Evolutionary conservation across 2,113 vertebrate species (phyloP).

Genomic region (Patagioenas fasciata): DNA sequence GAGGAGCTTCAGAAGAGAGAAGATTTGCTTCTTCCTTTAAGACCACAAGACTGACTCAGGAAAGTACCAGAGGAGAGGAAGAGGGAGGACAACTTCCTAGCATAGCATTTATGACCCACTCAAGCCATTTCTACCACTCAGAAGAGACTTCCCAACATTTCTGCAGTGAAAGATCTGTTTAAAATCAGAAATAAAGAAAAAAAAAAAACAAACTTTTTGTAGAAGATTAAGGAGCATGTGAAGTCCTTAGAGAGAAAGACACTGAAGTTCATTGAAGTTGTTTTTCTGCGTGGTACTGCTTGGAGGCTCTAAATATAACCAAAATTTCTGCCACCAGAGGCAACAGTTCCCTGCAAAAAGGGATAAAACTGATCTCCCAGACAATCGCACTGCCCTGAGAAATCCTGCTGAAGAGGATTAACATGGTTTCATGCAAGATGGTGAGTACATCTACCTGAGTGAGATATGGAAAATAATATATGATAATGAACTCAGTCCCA

Average conservation of each 20-base stretch:
- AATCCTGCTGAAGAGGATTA: background rate
- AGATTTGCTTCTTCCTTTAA: slow-evolving; percentile 42
- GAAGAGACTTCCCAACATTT: slow-evolving; percentile 18
- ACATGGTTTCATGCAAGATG: background rate
- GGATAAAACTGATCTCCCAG: slow-evolving; percentile 1
- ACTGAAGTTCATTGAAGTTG: slow-evolving; percentile 4
- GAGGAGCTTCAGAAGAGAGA: slow-evolving; percentile 34
- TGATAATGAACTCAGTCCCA: background rate
- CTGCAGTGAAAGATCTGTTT: background rate
- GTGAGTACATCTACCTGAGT: background rate
- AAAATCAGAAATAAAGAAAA: slow-evolving; percentile 26
- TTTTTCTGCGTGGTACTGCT: background rate
- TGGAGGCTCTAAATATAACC: slow-evolving; percentile 37
- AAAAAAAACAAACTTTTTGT: background rate
- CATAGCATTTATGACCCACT: slow-evolving; percentile 11
- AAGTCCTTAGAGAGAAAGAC: slow-evolving; percentile 24
- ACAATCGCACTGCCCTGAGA: background rate
- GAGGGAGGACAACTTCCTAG: background rate
- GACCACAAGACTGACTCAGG: slow-evolving; percentile 16
- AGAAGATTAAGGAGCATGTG: background rate
- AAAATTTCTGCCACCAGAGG: slow-evolving; percentile 27
- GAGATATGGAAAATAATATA: background rate
- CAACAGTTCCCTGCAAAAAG: slow-evolving; percentile 13
- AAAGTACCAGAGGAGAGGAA: background rate
- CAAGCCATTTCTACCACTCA: slow-evolving; percentile 11